A percentile compares a stretch with the other conserved stretches of the same genome.
These are phyloP conservation scores for Helicolenus hilgendorfi DNA, from an alignment of 2,797 vertebrate species.

Conservation along the genomic window DNA sequence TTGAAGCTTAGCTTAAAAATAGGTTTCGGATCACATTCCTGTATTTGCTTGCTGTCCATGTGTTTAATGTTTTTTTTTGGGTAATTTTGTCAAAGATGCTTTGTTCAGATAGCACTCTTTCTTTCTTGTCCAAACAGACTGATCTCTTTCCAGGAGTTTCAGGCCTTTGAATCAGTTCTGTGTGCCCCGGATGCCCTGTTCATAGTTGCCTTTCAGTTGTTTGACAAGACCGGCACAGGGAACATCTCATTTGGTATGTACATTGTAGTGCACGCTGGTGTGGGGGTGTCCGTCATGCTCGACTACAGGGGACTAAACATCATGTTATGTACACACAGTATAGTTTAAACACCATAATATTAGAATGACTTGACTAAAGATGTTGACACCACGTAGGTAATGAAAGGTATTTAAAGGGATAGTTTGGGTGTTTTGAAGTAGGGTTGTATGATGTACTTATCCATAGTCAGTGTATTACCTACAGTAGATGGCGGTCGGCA, in stretches of 20 bases:
- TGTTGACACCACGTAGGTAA: background rate
- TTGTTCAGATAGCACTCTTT: slow-evolving; percentile 52
- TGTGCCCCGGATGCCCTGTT: slow-evolving; percentile 97
- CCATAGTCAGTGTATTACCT: too few relatives aligned
- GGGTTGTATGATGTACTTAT: too few relatives aligned
- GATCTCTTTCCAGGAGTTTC: slow-evolving; percentile 98
- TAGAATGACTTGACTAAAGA: background rate
- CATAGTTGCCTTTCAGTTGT: slow-evolving; percentile 98
- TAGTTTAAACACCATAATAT: background rate
- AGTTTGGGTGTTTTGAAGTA: too few relatives aligned
- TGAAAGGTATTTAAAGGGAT: background rate
- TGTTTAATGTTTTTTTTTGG: background rate
- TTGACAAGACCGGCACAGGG: slow-evolving; percentile 96
- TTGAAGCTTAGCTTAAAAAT: background rate
- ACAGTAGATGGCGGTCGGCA: too few relatives aligned
- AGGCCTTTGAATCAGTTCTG: slow-evolving; percentile 97
- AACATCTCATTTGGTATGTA: slow-evolving; percentile 97
- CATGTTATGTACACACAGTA: background rate
- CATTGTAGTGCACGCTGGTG: background rate
- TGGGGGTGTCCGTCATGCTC: background rate
- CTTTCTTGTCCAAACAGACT: slow-evolving; percentile 90
- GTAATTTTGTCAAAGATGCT: slow-evolving; percentile 21
- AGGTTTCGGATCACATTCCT: background rate
- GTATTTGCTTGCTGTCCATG: background rate
- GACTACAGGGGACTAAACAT: background rate